A percentile compares a stretch with the other conserved stretches of the same genome.
phyloP scores from a whole-genome alignment of 2,797 vertebrate species.

The Gila robusta region DNA sequence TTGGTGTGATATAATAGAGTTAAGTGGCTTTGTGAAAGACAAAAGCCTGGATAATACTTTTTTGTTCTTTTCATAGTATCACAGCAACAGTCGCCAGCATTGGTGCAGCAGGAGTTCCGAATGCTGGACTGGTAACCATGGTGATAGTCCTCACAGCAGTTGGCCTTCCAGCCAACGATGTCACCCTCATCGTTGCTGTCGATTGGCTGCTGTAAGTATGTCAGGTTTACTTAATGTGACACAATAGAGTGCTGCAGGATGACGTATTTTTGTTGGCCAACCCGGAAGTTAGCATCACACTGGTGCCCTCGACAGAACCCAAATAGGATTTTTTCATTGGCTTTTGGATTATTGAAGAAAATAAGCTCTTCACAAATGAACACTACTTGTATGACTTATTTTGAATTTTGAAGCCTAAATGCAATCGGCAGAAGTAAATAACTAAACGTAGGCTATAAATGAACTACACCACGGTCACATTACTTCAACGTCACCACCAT shows the following conservation, averaged over 20 bases:
- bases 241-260: not conserved
- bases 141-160: conserved; percentile 96
- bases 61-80: conserved; percentile 78
- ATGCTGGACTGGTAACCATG: conserved; percentile 97
- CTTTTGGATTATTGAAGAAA: not conserved
- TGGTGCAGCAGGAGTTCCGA: conserved; percentile 94
- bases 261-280: not conserved
- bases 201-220: conserved; percentile 97
- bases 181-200: conserved; percentile 96
- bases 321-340: not conserved
- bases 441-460: not conserved
- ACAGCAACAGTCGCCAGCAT: conserved; percentile 96
- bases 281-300: not conserved
- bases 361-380: not conserved
- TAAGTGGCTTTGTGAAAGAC: conserved; percentile 16
- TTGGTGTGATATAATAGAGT: not conserved
- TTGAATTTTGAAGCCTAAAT: not conserved
- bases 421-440: not conserved
- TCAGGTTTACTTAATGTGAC: conserved; percentile 6
- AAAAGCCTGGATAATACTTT: conserved; percentile 19
- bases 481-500: not conserved
- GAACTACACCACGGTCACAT: not conserved
- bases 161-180: conserved; percentile 92
- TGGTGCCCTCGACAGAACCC: not conserved
- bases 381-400: not conserved